A percentile compares a stretch with the other conserved stretches of the same genome.
Conservation (phyloP, 2,888 invertebrate genomes). For the Epirrhoe alternata region DNA sequence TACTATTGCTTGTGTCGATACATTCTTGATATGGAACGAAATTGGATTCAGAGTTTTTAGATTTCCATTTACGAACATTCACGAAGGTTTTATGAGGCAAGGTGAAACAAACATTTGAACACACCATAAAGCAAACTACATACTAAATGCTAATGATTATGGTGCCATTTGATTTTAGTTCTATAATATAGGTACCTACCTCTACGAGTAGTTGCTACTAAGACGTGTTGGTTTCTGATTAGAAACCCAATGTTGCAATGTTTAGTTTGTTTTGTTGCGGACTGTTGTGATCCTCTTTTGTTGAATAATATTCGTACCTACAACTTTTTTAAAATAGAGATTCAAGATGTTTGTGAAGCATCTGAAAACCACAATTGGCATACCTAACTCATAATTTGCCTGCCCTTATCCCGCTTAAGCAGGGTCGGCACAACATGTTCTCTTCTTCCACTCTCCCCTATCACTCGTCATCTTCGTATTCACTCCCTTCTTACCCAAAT, state of each 20-base stretch:
- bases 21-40: not conserved
- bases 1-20: not conserved
- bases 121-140: not conserved
- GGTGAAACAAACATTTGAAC: not conserved
- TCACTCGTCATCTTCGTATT: too few species aligned
- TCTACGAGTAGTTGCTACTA: not conserved
- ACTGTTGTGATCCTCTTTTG: too few species aligned
- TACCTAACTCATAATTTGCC: too few species aligned
- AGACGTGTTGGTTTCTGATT: not conserved
- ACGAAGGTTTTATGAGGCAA: not conserved
- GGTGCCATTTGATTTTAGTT: not conserved
- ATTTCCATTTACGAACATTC: not conserved
- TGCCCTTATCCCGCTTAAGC: too few species aligned
- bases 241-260: conserved; percentile 5
- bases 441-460: too few species aligned
- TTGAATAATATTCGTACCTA: too few species aligned
- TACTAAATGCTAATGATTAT: not conserved
- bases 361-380: too few species aligned
- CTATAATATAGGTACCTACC: not conserved
- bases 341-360: too few species aligned
- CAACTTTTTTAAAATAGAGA: conserved; percentile 14
- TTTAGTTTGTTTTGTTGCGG: too few species aligned
- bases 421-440: too few species aligned
- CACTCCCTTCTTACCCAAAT: too few species aligned
- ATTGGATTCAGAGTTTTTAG: not conserved